Base-by-base conservation (phyloP, 2,888 invertebrate species). In the Mellilla xanthometata region DNA sequence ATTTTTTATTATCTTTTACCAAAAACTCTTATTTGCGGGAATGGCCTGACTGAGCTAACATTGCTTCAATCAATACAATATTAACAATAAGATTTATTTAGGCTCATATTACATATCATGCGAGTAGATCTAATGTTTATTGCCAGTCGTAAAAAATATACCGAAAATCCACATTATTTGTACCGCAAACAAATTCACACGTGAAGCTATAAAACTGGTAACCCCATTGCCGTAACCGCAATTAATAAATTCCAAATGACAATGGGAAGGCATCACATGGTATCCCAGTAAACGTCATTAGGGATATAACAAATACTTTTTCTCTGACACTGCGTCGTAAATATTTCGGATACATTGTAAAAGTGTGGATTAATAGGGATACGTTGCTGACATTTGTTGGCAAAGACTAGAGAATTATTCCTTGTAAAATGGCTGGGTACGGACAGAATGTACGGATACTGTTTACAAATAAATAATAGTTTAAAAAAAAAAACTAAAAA, bases 341-440 rank as follows among this genome's bases (percentile, higher is more conserved):
- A 75, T 46, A 65, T 65, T 60, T 48, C 54, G 53, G 49, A 42
- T 42, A 67, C 66, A 69, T 60, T 74, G 72, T 73, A 63, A 62
- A 66, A 54, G 61, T 62, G 54, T 56, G 68, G 65, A 75, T 77
- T 77, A 75, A 22, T 12, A 22, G 7, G 10, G 76, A 72, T 65
- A 66, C 53, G 52, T 49, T 47, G 62, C 73, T 74, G 65, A 72
- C 72, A 69, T 52, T 52, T 33, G 5, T 39, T 29, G 55, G 2
- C 74, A 76, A 52, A 71, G 76, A 74, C 6, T 19, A 19, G 15
- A 3, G 15, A 19, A 1, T 1, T 1, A 19, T 5, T 19, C 6
- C 6, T 19, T 19, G 15, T 19, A 19, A 19, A n/a, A n/a, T n/a
- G n/a, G n/a, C n/a, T n/a, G n/a, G n/a, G n/a, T n/a, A n/a, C n/a